phyloP scores from a whole-genome alignment of 2,888 invertebrate genomes.

The Apamea anceps region DNA sequence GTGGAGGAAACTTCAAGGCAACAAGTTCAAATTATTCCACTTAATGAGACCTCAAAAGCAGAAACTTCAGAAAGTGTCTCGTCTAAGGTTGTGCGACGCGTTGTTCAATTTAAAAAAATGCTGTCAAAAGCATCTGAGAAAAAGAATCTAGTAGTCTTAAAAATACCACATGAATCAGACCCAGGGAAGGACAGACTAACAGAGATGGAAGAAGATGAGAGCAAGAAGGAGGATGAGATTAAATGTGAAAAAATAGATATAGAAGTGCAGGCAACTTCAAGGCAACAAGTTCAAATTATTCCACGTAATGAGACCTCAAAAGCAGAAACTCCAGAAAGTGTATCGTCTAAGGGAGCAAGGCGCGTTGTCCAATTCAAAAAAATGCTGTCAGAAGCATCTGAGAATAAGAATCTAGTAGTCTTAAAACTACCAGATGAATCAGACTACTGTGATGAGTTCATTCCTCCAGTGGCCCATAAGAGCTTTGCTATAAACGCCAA shows the following conservation, averaged over 20 bases:
- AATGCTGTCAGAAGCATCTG: not conserved
- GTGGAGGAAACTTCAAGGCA: not conserved
- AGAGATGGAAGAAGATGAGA: not conserved
- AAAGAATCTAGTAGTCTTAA: constrained; percentile 40
- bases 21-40: not conserved
- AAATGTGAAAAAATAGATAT: not conserved
- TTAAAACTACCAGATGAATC: constrained; percentile 41
- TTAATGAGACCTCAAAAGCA: not conserved
- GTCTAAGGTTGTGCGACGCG: not conserved
- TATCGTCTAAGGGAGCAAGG: not conserved
- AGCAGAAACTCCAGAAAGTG: not conserved
- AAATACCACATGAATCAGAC: constrained; percentile 31
- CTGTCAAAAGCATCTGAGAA: not conserved
- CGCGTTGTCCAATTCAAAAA: not conserved
- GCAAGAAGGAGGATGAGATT: not conserved
- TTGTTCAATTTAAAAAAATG: not conserved
- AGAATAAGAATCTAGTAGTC: constrained; percentile 28
- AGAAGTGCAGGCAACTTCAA: not conserved
- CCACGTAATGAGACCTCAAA: not conserved
- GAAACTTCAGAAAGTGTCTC: not conserved
- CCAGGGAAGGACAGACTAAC: too few relatives aligned
- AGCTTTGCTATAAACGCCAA: not conserved
- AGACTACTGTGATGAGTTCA: constrained; percentile 30
- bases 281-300: not conserved
- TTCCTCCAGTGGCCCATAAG: constrained; percentile 21